Evolutionary conservation across 2,797 vertebrate species (phyloP).

Genomic region (Peromyscus aztecus): DNA sequence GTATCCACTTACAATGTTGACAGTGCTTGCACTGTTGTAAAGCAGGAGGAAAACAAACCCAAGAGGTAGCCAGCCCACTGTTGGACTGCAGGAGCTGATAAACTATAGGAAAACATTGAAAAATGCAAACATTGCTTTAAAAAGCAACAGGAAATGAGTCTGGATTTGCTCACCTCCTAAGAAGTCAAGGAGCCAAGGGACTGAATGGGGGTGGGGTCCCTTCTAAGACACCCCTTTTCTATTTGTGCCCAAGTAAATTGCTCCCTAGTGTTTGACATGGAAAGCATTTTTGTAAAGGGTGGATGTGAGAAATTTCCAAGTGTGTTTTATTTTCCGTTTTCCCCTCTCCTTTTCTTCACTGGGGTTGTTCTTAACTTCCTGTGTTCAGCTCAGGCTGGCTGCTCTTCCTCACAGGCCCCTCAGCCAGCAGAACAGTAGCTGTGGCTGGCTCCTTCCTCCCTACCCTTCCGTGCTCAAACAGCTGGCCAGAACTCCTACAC

Average conservation of each 20-base stretch:
- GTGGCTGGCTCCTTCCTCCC: neutral
- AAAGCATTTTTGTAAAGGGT: neutral
- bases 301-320: neutral
- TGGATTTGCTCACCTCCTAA: neutral
- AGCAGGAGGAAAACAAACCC: neutral
- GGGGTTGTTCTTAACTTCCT: neutral
- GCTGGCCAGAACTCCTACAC: fast-evolving
- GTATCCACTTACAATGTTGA: neutral
- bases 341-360: neutral
- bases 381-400: neutral
- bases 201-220: neutral
- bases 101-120: neutral
- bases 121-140: neutral
- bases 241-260: neutral
- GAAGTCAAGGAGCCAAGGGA: neutral
- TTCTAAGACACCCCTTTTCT: neutral
- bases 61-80: neutral
- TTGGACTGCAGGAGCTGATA: neutral
- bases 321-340: neutral
- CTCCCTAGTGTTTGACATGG: neutral
- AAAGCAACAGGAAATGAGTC: neutral
- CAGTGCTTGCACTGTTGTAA: neutral
- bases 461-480: fast-evolving
- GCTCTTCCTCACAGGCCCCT: fast-evolving
- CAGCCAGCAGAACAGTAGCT: no score